Base-by-base conservation (phyloP, 2,888 invertebrate genomes). In the Drosophila longiperda region DNA sequence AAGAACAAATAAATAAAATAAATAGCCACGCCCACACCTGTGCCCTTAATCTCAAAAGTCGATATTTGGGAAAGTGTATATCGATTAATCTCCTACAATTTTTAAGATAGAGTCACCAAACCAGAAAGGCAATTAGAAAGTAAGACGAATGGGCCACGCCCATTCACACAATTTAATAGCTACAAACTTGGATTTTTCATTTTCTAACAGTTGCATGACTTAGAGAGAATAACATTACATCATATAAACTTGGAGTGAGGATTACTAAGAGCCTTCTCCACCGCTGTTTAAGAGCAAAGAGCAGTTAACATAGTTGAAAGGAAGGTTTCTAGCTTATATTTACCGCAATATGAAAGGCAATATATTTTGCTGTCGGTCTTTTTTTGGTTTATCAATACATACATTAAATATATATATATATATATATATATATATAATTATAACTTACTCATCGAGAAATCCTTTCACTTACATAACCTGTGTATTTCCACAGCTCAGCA, bases 401-500 rank as follows among this genome's bases (percentile, higher is more conserved):
- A 29, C 11, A 29, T 32, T 20, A 29, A 29, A 49, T 34, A 26
- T 32, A 15, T 38, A n/a, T 29, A 17, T 48, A 15, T 32, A 2
- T 15, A 48, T 33, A 26, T 32, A 15, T 40, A 26, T 29, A 49
- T 34, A 26, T 32, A 11, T 40, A n/a, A 20, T 32, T 48, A 7
- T 32, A 3, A 9, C 7, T 29, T 9, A 38, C 12, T 11, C 40
- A 36, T 1, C 7, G 17, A 49, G 32, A 38, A 17, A 3, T 20
- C 3, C 17, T 11, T 57, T 9, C 20, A 20, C 42, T 6, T 20
- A 20, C 12, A 20, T 20, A 20, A 12, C 20, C 20, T 45, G 7
- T 45, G 20, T 15, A 1, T 36, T 26, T 49, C 6, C 48, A 9
- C 45, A 89, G 90, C 63, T 32, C 62, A 62, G 0, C 11, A 4